Conservation (phyloP, 2,113 vertebrate species). For the Myiagra hebetior region DNA sequence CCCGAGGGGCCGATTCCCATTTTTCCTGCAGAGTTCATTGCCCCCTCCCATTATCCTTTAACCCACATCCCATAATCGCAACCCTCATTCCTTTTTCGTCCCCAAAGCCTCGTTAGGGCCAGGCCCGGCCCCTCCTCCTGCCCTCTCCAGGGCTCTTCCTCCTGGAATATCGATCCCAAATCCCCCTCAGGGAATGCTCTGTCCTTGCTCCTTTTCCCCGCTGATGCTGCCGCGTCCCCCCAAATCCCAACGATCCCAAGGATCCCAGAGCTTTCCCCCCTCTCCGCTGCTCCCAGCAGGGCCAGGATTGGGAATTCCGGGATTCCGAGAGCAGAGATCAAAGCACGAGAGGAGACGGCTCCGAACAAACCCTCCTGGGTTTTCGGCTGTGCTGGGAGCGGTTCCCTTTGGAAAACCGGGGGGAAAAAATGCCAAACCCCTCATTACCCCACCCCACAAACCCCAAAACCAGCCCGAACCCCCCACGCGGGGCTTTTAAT, state of each 20-base stretch:
- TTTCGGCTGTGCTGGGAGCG: neutral
- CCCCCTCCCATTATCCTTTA: rapidly evolving
- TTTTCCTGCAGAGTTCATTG: neutral
- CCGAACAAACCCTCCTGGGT: neutral
- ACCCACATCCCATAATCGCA: neutral
- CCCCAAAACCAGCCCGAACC: neutral
- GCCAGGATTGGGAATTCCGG: neutral
- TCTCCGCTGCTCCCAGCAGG: neutral
- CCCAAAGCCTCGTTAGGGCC: neutral
- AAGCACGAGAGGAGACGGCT: neutral
- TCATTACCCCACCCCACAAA: neutral
- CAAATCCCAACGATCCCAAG: neutral
- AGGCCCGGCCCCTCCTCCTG: neutral
- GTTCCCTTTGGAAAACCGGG: neutral
- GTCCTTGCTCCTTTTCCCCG: rapidly evolving
- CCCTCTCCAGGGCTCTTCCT: neutral
- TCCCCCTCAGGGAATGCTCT: no score
- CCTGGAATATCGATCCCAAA: neutral
- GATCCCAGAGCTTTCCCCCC: rapidly evolving
- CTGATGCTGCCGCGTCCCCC: neutral
- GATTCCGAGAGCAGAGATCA: neutral
- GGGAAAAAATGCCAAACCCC: rapidly evolving
- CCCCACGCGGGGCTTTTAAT: rapidly evolving
- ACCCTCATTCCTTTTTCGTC: neutral
- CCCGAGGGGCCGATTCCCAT: neutral